Evolutionary conservation across 2,888 invertebrate genomes (phyloP), one percentile per base, ranked within the genome.

Genomic region (Melinopterus prodromus): DNA sequence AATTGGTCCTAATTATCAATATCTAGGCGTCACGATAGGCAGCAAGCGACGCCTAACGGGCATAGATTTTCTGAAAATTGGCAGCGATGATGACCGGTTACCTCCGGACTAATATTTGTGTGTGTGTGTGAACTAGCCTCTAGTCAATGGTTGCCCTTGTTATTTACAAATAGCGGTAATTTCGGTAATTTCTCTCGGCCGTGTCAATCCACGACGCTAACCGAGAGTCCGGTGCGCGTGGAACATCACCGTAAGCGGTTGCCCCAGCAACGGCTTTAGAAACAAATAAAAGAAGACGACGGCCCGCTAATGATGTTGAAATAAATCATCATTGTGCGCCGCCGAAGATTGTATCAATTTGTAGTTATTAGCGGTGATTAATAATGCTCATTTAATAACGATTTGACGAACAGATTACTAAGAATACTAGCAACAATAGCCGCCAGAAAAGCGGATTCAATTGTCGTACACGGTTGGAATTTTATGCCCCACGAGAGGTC

Each of bases 321-420:
- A 53, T 53, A 53, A 53, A 53, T 53, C 53, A 53, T 53, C 53
- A 53, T 53, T 53, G 53, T 53, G 53, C 5, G 12, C 53, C 53
- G 53, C 12, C 53, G 53, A 53, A 53, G 53, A 53, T 53, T 53
- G 53, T 53, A 53, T 53, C 53, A 53, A 53, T 53, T 53, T 53
- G 53, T 53, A 53, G 53, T 53, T 53, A 53, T 53, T 53, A 53
- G 53, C 53, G 53, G 53, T 53, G 53, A 53, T 53, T 53, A 53
- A 53, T 53, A 53, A 9, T 53, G 53, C 12, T 12, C 53, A 53
- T 53, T 53, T 53, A 53, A 12, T 53, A 53, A 53, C 5, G 53
- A 53, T 53, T 53, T 53, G 53, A 53, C 53, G 53, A 53, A 12
- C 53, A 53, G 53, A 53, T 53, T 53, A 53, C 53, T 53, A 53